Base-by-base conservation (phyloP, 2,113 vertebrate species). In the Cathartes aura region DNA sequence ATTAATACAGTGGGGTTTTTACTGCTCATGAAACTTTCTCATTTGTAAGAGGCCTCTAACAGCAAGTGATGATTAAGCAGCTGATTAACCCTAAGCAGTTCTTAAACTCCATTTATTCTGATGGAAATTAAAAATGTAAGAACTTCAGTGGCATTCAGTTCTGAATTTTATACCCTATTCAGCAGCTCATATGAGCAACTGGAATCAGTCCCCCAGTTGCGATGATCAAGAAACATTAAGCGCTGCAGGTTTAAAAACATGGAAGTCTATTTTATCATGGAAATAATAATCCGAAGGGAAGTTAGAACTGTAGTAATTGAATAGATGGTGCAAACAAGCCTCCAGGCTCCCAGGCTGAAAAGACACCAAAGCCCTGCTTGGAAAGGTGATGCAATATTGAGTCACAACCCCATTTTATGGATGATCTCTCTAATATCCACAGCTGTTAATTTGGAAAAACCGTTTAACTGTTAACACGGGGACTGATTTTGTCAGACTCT, bases 311-410 rank as follows among this genome's bases (percentile, higher is more conserved):
- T 11, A 1, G 36, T 5, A 22, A 53, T 8, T 2, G 34, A 60
- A n/a, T 3, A 26, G 27, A 19, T 12, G 71, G 67, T 34, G 59
- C 87, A 30, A 40, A n/a, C 9, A 8, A 42, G 36, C 8, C 3
- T 2, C 14, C 42, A 3, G 53, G 64, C 47, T 68, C 75, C 90
- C 63, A 19, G 66, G 70, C 68, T 30, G 59, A 12, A 36, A 36
- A 8, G 63, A 4, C 59, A 20, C 40, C 4, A 24, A 48, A 85
- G 43, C 55, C 29, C 58, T 34, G n/a, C 55, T 85, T 17, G 79
- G 87, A 27, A 58, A 92, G 94, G 89, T 97, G 96, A 97, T 79
- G 91, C 90, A 64, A 90, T 38, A 8, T 36, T 92, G 95, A 97
- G 82, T 97, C 97, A 97, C 52, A 14, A 18, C 80, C 90, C 58